Base-by-base conservation (phyloP, 2,797 vertebrate species). In the Lepus oiostolus region DNA sequence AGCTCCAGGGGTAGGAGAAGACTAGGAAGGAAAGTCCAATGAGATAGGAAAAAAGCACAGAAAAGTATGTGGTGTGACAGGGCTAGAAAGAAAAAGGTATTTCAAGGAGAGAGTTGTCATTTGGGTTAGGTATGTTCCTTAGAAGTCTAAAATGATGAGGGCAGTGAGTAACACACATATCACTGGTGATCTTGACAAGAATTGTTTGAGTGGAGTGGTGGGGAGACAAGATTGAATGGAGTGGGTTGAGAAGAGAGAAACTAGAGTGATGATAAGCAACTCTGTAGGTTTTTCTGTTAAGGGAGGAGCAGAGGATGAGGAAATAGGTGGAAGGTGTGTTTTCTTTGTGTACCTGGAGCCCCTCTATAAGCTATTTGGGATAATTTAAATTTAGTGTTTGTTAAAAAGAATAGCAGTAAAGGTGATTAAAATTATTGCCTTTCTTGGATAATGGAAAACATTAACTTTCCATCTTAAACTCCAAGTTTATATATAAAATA, bases 401-500 rank as follows among this genome's bases (percentile, higher is more conserved):
- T 72, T 63, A 7, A 80, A 58, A 52, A 92, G 17, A 75, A 82
- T 80, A 75, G 4, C 79, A 89, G 54, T 70, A 75, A 80, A 75
- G 42, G 19, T 63, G 72, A 82, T 47, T 68, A 50, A 71, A 94
- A 50, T 82, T 82, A 72, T 16, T 85, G 10, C 85, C 38, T 71
- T 42, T 50, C 68, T 85, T 90, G 22, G 72, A 35, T 60, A 87
- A 75, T 89, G 3, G 13, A 3, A 85, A 93, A 50, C 28, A 35
- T 58, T 90, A 90, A 67, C 54, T 67, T 13, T 88, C 54, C 24
- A 12, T 81, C 60, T 87, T 90, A 63, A 62, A 84, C n/a, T 81
- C 47, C 58, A 32, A 86, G 91, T 63, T 82, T 32, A 30, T 79
- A 24, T 60, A 12, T 85, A 58, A 90, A 82, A 60, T 42, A 28